Conservation (phyloP, 2,797 vertebrate species). For the Diplodus puntazzo region DNA sequence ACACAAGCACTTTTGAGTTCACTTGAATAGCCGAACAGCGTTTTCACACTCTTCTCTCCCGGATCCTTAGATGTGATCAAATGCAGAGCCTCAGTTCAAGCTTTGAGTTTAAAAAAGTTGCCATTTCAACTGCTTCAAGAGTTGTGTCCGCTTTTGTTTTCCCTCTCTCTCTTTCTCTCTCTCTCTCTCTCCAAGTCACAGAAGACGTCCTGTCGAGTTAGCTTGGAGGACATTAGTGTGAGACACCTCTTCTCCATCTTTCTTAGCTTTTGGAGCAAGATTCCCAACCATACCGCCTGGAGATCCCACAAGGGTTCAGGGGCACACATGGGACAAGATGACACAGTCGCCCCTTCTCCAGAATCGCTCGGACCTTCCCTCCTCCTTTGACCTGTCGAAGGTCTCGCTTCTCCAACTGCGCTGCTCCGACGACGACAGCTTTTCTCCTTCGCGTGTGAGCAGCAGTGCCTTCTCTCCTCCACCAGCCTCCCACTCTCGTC, state of each 20-base stretch:
- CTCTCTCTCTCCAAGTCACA: conserved; percentile 59
- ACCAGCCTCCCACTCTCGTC: conserved; percentile 56
- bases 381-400: conserved; percentile 52
- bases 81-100: conserved; percentile 75
- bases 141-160: conserved; percentile 61
- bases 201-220: conserved; percentile 80
- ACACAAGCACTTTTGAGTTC: conserved; percentile 48
- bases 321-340: conserved; percentile 61
- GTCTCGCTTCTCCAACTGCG: conserved; percentile 72
- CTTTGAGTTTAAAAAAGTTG: conserved; percentile 80
- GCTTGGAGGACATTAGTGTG: conserved; percentile 82
- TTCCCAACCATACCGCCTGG: conserved; percentile 70
- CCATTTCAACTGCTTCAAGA: conserved; percentile 72
- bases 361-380: conserved; percentile 42
- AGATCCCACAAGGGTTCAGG: conserved; percentile 52
- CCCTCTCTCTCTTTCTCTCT: conserved; percentile 36
- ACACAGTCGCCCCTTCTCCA: conserved; percentile 48
- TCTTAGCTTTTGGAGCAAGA: conserved; percentile 78
- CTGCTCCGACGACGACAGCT: conserved; percentile 80
- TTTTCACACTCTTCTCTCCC: conserved; percentile 54
- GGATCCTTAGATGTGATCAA: conserved; percentile 65
- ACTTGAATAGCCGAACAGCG: conserved; percentile 49
- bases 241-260: conserved; percentile 80
- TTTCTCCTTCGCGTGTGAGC: conserved; percentile 83
- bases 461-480: conserved; percentile 77